phyloP scores from a whole-genome alignment of 2,797 vertebrate species.

The Nothura maculosa region DNA sequence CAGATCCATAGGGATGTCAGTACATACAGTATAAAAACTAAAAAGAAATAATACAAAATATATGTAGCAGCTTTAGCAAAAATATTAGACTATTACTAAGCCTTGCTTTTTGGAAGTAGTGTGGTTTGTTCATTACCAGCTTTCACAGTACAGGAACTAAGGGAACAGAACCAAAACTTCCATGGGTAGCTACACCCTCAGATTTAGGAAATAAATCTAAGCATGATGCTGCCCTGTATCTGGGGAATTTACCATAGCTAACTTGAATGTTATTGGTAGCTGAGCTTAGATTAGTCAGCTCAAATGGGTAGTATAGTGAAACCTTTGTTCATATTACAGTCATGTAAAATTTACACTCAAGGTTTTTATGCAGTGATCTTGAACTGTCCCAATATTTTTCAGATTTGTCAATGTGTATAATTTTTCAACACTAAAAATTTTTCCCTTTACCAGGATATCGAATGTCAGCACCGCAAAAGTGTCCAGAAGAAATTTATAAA shows the following conservation, averaged over 20 bases:
- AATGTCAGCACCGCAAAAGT: conserved; percentile 95
- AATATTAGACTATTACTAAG: not conserved
- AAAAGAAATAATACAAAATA: not conserved
- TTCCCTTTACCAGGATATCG: conserved; percentile 87
- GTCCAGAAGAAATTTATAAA: conserved; percentile 95
- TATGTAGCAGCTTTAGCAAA: not conserved
- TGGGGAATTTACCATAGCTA: not conserved
- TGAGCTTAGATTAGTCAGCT: not conserved
- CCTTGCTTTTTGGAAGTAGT: not conserved
- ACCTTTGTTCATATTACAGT: not conserved
- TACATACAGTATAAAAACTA: not conserved
- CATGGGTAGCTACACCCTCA: not conserved
- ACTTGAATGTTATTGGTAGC: not conserved
- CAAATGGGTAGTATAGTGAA: not conserved
- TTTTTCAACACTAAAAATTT: conserved; percentile 22
- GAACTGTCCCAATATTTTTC: not conserved
- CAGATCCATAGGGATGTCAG: not conserved
- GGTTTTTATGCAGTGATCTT: not conserved
- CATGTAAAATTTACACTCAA: not conserved
- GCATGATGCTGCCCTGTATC: not conserved
- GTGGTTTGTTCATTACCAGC: not conserved
- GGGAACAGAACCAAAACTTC: not conserved
- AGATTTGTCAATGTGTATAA: not conserved
- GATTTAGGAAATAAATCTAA: not conserved
- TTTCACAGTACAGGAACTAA: not conserved